phyloP scores from a whole-genome alignment of 2,888 invertebrate genomes.

The Athalia rosae region DNA sequence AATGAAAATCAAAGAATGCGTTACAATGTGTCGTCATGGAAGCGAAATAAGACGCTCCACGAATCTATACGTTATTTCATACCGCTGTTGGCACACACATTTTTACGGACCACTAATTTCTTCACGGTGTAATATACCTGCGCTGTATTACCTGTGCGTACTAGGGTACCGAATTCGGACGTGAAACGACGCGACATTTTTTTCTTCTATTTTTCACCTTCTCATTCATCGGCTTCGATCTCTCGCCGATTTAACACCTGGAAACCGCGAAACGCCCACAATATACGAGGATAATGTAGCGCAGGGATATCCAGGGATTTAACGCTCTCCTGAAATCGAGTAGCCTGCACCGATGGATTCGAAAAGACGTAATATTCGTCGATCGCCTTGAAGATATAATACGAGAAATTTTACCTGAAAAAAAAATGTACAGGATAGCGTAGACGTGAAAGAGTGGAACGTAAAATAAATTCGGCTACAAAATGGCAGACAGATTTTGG shows the following conservation, averaged over 20 bases:
- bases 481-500: neutral
- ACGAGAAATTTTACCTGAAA: too few species aligned
- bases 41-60: too few species aligned
- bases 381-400: too few species aligned
- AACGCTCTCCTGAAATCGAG: slow-evolving; percentile 16
- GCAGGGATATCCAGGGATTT: slow-evolving; percentile 25
- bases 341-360: slow-evolving; percentile 21
- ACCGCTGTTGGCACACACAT: slow-evolving; percentile 11
- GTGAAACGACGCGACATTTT: too few species aligned
- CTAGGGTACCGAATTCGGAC: too few species aligned
- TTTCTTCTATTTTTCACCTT: too few species aligned
- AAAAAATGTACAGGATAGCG: too few species aligned
- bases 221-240: too few species aligned
- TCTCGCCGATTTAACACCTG: slow-evolving; percentile 19
- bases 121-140: neutral
- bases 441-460: too few species aligned
- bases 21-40: too few species aligned
- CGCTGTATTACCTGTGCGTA: neutral
- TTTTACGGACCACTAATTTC: slow-evolving; percentile 36
- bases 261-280: slow-evolving; percentile 27
- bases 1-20: too few species aligned
- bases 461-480: neutral
- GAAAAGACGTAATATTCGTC: neutral
- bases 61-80: neutral
- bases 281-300: neutral